Evolutionary conservation across 1,140 invertebrate genomes (phyloP).

Genomic region (Himalopsyche phryganea): DNA sequence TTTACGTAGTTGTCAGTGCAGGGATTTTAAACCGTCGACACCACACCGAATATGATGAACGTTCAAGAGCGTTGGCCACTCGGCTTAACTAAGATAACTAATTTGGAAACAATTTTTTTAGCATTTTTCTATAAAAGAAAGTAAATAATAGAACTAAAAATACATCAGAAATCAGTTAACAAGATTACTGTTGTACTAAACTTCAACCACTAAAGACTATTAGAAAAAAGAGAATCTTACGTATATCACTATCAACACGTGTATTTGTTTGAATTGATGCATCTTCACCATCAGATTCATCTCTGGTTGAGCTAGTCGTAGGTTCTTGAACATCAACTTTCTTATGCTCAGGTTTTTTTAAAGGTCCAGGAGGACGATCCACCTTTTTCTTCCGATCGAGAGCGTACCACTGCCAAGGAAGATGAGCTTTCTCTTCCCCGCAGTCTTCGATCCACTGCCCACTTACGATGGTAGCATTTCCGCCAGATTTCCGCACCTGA

Average conservation of each 20-base stretch:
- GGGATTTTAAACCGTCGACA: no score
- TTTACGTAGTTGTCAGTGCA: no score
- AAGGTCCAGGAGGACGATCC: slow-evolving; percentile 2
- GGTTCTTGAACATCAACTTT: not conserved
- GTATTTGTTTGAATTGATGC: not conserved
- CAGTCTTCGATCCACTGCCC: slow-evolving; percentile 76
- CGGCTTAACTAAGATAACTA: no score
- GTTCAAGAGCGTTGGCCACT: no score
- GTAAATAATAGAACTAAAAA: no score
- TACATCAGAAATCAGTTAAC: no score
- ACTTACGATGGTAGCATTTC: slow-evolving; percentile 66
- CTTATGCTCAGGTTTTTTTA: not conserved
- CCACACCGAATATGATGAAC: no score
- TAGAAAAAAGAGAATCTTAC: no score
- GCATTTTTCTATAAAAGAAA: no score
- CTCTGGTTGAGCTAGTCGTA: not conserved
- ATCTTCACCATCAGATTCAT: not conserved
- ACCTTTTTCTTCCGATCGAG: slow-evolving; percentile 41
- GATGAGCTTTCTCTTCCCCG: slow-evolving; percentile 56
- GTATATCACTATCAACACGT: not conserved
- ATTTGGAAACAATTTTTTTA: no score
- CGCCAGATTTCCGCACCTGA: slow-evolving; percentile 54
- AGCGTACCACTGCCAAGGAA: slow-evolving; percentile 71
- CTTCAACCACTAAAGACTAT: no score
- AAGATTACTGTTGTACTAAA: no score